Conservation (phyloP, 30 jellyfish, hydroid and myxozoan genomes). For the Pelagia noctiluca region DNA sequence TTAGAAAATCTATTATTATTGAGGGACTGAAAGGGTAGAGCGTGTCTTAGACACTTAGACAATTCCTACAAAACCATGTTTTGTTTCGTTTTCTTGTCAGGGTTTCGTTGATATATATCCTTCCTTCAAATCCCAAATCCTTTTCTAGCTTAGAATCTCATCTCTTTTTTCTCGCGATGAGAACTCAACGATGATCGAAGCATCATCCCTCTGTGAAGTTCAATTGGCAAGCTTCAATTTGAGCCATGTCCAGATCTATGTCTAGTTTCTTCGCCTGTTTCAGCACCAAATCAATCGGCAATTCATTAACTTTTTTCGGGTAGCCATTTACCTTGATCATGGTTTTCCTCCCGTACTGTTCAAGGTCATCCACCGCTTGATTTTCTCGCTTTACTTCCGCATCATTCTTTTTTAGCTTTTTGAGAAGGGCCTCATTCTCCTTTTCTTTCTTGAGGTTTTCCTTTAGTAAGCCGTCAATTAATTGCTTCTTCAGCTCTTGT, state of each 20-base stretch:
- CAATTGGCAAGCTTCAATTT: neutral
- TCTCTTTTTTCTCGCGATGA: neutral
- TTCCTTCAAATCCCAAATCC: neutral
- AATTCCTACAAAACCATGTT: too few species aligned
- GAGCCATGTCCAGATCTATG: neutral
- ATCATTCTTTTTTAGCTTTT: neutral
- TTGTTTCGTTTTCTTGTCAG: neutral
- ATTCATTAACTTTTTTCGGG: neutral
- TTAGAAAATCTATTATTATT: too few species aligned
- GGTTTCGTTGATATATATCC: neutral
- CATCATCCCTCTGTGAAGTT: neutral
- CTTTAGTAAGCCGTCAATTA: neutral
- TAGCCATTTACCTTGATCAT: neutral
- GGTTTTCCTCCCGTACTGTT: neutral
- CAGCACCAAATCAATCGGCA: neutral
- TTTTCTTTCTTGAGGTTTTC: neutral
- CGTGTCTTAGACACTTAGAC: too few species aligned
- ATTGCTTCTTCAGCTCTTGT: neutral
- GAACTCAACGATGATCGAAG: neutral
- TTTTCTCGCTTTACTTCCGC: neutral
- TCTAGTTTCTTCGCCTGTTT: neutral
- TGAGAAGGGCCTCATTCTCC: conserved; percentile 1
- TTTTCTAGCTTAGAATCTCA: neutral
- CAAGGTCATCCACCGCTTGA: neutral
- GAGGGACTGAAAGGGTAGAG: too few species aligned